Base-by-base conservation (phyloP, 37 sponge, comb jelly and placozoan genomes). In the Theonella swinhoei region DNA sequence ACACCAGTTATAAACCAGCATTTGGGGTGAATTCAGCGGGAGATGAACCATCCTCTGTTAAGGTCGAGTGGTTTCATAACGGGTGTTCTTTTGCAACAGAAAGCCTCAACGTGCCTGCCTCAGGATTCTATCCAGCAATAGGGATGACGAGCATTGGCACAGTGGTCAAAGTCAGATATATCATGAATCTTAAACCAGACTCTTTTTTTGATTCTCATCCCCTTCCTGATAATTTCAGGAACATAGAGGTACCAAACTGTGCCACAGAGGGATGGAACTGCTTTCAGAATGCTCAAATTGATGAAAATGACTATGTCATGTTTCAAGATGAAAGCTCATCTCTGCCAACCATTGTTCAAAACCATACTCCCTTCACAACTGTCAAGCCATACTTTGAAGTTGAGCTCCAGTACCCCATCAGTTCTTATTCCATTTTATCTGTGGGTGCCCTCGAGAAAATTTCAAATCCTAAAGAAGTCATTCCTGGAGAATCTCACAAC, bases 71-170 rank as follows among this genome's bases (percentile, higher is more conserved):
- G 39, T 89, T 74, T 36, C 64, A 37, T 29, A 89, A 89, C 74
- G 89, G 85, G 37, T 36, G 26, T 3, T 1, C 70, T 1, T 22
- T 87, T n/a, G 61, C 34, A 64, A 36, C 24, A 9, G 47, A 64
- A 0, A 83, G 33, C 5, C 38, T 83, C 14, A 42, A 68, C 20
- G 60, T 87, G 11, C 88, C 83, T 23, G 38, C 80, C 19, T 70
- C 64, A 29, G 84, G 88, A 8, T 68, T 91, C 25, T 87, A 47
- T 64, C 92, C 92, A 0, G 79, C 91, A 30, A 59, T 87, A 32
- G 77, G 88, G 22, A 24, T 91, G 29, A 47, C 39, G 8, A 87
- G 83, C 5, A 28, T 22, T 26, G 70, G 47, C 20, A 64, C 77
- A 39, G 64, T 58, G 32, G 78, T 91, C 22, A 68, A n/a, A 32